A percentile compares a stretch with the other conserved stretches of the same genome.
Conservation (phyloP, 2,797 vertebrate species). For the Chiloscyllium punctatum region DNA sequence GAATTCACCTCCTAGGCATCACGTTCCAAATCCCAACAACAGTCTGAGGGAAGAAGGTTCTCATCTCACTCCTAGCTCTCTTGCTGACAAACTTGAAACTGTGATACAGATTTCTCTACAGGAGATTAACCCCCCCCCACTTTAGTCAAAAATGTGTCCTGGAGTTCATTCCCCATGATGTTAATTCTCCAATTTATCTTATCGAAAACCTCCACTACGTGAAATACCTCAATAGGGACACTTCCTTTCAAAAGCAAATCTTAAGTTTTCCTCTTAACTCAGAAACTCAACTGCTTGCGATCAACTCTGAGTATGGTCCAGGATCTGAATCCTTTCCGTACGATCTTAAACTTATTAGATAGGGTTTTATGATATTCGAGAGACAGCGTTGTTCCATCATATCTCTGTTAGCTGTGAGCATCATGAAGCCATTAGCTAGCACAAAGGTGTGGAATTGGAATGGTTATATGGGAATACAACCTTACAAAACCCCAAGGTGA, state of each 20-base stretch:
- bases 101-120: too few relatives aligned
- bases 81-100: too few relatives aligned
- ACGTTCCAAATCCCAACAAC: too few relatives aligned
- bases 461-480: not conserved
- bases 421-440: not conserved
- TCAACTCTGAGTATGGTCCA: not conserved
- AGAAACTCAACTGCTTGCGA: not conserved
- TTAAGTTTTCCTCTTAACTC: not conserved
- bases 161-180: too few relatives aligned
- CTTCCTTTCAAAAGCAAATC: not conserved
- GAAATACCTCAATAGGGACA: not conserved
- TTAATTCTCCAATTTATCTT: not conserved
- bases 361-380: not conserved
- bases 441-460: not conserved
- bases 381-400: not conserved
- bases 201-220: not conserved
- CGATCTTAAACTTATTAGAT: not conserved
- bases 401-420: not conserved
- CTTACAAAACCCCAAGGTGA: not conserved
- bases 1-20: too few relatives aligned
- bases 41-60: too few relatives aligned
- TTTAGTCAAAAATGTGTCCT: not conserved
- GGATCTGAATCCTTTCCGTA: not conserved
- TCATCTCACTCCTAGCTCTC: too few relatives aligned
- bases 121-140: not conserved